Conservation (phyloP, 2,888 invertebrate species). For the Hofmannophila pseudospretella region DNA sequence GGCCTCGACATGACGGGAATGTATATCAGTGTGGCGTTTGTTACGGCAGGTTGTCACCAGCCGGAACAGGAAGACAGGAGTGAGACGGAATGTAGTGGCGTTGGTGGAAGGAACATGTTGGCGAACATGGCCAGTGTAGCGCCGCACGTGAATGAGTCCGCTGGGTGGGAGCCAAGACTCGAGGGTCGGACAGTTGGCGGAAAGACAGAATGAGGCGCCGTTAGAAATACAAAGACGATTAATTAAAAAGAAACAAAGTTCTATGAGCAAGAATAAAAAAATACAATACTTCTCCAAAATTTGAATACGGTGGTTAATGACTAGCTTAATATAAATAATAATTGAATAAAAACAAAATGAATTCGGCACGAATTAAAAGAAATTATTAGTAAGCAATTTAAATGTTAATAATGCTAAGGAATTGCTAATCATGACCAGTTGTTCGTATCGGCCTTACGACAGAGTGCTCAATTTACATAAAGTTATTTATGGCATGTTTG, state of each 20-base stretch:
- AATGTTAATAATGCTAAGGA: too few relatives aligned
- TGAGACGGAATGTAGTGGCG: conserved; percentile 28
- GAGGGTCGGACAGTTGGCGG: conserved; percentile 34
- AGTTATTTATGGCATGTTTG: too few relatives aligned
- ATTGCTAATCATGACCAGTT: too few relatives aligned
- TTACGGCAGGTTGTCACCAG: conserved; percentile 26
- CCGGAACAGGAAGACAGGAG: conserved; percentile 59
- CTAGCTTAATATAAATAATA: too few relatives aligned
- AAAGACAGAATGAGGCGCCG: conserved; percentile 44
- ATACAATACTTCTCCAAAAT: too few relatives aligned
- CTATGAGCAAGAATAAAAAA: not conserved
- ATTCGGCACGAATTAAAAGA: too few relatives aligned
- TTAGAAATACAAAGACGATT: conserved; percentile 34
- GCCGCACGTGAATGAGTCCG: conserved; percentile 47
- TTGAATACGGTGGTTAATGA: too few relatives aligned
- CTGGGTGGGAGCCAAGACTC: conserved; percentile 34
- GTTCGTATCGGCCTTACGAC: not conserved
- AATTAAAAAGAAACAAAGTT: not conserved
- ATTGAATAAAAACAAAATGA: too few relatives aligned
- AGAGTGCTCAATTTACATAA: not conserved
- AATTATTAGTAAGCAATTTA: too few relatives aligned
- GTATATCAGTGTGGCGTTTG: conserved; percentile 27
- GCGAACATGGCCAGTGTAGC: conserved; percentile 21
- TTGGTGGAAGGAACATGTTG: conserved; percentile 38
- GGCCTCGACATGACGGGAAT: conserved; percentile 31